Base-by-base conservation (phyloP, 1,140 invertebrate genomes). In the Leptestheria dahalacensis region DNA sequence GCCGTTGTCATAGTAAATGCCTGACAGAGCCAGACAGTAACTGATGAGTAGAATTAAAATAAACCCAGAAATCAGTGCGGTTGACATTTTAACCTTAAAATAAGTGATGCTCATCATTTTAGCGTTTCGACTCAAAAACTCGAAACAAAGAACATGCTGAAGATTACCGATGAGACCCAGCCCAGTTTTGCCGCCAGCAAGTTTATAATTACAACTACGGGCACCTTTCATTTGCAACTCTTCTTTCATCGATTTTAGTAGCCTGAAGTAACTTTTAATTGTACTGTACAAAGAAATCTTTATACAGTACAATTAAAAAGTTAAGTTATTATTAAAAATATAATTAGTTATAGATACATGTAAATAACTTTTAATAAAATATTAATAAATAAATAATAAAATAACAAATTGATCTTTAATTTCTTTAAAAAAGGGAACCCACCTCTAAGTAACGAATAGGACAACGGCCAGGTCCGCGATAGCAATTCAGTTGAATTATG, bases 1-100 rank as follows among this genome's bases (percentile, higher is more conserved):
- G 15, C 88, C 89, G 76, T 93, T 92, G 71, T 93, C 90, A 25
- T 86, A 77, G 66, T 90, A 91, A 57, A 91, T 74, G 12, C 84
- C 86, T 33, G 80, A 79, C 46, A 76, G 69, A 23, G 71, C 71
- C n/a, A 33, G n/a, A 20, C 53, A 55, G 18, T 20, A 28, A n/a
- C 26, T 33, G 21, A 55, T 10, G 10, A 55, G 33, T 15, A 55
- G 53, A 55, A 29, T 21, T 6, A 18, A 9, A 2, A 55, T 4
- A n/a, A 55, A 41, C n/a, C n/a, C 33, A 41, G 15, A 41, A 41
- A 15, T 41, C 6, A 41, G 33, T 41, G 33, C 15, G 6, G 6
- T 6, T 6, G 6, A 15, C 15, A 41, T 41, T 41, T 41, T 15
- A 41, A 9, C 15, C 33, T 41, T 41, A 41, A 9, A 15, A 41